A percentile compares a stretch with the other conserved stretches of the same genome.
phyloP scores from a whole-genome alignment of 2,888 invertebrate genomes.

The Zaprionus bogoriensis region DNA sequence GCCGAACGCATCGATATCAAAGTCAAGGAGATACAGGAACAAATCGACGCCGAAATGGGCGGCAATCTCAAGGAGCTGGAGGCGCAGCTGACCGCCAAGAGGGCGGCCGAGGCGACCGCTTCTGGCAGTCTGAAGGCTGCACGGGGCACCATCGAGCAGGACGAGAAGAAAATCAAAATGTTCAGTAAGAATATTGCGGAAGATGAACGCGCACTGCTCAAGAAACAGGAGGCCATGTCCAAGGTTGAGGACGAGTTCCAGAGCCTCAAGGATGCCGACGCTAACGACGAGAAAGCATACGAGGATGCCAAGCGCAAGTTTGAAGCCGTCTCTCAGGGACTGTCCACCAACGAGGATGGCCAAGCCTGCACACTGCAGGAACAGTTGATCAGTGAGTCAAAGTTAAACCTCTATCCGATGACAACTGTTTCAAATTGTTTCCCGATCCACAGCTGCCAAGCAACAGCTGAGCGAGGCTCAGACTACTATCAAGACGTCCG shows the following conservation, averaged over 20 bases:
- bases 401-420: too few relatives aligned
- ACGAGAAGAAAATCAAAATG: slow-evolving; percentile 87
- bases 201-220: slow-evolving; percentile 86
- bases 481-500: slow-evolving; percentile 90
- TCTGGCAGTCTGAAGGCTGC: slow-evolving; percentile 86
- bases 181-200: slow-evolving; percentile 87
- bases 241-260: slow-evolving; percentile 87
- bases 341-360: slow-evolving; percentile 90
- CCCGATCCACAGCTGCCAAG: slow-evolving; percentile 89
- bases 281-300: slow-evolving; percentile 87
- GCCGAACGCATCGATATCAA: slow-evolving; percentile 85
- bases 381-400: slow-evolving; percentile 90
- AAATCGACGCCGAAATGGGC: slow-evolving; percentile 87
- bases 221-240: slow-evolving; percentile 86
- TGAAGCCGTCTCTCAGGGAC: slow-evolving; percentile 93
- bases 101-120: slow-evolving; percentile 87
- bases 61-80: slow-evolving; percentile 87
- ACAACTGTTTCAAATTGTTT: too few relatives aligned
- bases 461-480: slow-evolving; percentile 89
- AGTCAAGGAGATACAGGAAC: slow-evolving; percentile 86
- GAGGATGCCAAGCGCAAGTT: slow-evolving; percentile 89
- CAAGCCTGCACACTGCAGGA: slow-evolving; percentile 93
- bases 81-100: slow-evolving; percentile 85
- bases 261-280: slow-evolving; percentile 87
- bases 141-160: slow-evolving; percentile 87